Evolutionary conservation across 2,888 invertebrate genomes (phyloP), one percentile per base, ranked within the genome.

Genomic region (Lagria hirta): DNA sequence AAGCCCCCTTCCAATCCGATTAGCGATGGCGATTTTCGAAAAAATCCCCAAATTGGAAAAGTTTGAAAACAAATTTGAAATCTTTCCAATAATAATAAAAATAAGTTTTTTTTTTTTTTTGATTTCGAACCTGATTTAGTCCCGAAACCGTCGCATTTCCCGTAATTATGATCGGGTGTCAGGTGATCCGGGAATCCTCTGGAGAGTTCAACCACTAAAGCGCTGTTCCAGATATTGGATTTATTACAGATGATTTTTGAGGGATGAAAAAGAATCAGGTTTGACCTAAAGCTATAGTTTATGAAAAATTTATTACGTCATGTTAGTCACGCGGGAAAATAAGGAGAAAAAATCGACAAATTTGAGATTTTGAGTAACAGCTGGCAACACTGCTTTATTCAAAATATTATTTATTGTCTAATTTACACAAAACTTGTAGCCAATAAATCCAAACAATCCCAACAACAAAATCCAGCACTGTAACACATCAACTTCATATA

Each of bases 161-260:
- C 60, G 60, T 61, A 64, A 65, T 65, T 64, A 65, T 63, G 65
- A 62, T 63, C 60, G 60, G 60, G 59, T 64, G 63, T 63, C 65
- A 62, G 61, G 61, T 60, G 61, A 63, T 61, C 58, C 55, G 58
- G 56, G 51, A 60, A 51, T 52, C 61, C 62, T 50, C 62, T 29
- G 30, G 60, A 45, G 57, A 57, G 38, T 40, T 46, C 54, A 54
- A 58, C 52, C 54, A 56, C 57, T 55, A 59, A 62, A 60, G 59
- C 60, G 57, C 49, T 54, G 54, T 51, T 58, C 52, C 49, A 56
- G 57, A 62, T 64, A 64, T 63, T 63, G 59, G 62, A 64, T 63
- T 64, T 64, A 61, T 60, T 60, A 55, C 44, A 24, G 51, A 41
- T 46, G 54, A 55, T 52, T 55, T 50, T 33, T 40, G 34, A 18